A percentile compares a stretch with the other conserved stretches of the same genome.
phyloP scores from a whole-genome alignment of 1,140 invertebrate genomes.

The Zaprionus africanus region DNA sequence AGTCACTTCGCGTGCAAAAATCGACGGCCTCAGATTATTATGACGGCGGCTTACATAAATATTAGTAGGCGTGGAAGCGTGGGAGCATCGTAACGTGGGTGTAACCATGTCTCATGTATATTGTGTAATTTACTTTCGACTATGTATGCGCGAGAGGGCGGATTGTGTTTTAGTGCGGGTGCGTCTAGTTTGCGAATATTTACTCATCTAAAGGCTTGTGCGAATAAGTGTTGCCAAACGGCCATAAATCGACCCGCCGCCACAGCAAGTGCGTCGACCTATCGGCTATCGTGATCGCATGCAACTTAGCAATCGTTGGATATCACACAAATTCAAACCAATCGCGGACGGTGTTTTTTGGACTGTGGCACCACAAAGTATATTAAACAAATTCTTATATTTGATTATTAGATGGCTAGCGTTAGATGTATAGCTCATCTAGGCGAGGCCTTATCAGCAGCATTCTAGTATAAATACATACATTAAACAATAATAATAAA shows the following conservation, averaged over 20 bases:
- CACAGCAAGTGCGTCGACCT: not conserved
- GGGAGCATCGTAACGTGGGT: constrained; percentile 44
- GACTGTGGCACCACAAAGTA: constrained; percentile 1
- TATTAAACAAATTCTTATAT: constrained; percentile 36
- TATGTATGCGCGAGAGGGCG: not conserved
- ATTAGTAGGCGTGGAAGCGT: constrained; percentile 57
- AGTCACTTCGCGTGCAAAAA: constrained; percentile 64
- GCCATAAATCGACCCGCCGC: constrained; percentile 15
- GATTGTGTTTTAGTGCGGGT: not conserved
- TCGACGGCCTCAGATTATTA: constrained; percentile 60
- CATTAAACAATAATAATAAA: constrained; percentile 43
- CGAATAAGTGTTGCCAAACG: constrained; percentile 15
- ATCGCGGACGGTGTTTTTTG: not conserved
- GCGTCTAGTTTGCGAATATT: constrained; percentile 15
- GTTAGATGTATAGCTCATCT: constrained; percentile 53
- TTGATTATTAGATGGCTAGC: constrained; percentile 49
- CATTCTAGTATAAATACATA: constrained; percentile 43
- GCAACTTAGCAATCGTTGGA: not conserved
- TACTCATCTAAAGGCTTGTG: constrained; percentile 7
- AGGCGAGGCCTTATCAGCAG: constrained; percentile 46
- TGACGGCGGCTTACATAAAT: constrained; percentile 68
- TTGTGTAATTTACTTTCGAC: constrained; percentile 74
- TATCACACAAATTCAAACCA: constrained; percentile 1
- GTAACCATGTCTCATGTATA: constrained; percentile 67
- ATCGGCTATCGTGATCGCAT: constrained; percentile 18